Conservation (phyloP, 2,888 invertebrate species). For the Chrysotoxum bicinctum region DNA sequence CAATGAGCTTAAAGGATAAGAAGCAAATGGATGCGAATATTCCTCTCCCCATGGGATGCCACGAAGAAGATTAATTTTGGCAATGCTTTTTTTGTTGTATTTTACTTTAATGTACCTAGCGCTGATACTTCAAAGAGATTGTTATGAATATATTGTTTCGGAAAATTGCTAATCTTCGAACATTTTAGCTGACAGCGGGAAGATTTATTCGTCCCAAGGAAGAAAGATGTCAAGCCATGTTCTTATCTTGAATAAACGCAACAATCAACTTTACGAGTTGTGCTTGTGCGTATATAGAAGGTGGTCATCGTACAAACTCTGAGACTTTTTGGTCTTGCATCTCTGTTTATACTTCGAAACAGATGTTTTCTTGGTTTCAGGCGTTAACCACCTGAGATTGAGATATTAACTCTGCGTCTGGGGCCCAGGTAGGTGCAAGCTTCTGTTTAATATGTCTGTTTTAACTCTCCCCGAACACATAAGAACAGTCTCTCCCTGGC, state of each 20-base stretch:
- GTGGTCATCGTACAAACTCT: constrained; percentile 17
- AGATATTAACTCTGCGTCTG: constrained; percentile 43
- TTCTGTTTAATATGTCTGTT: constrained; percentile 55
- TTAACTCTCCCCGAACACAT: constrained; percentile 35
- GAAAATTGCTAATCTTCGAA: constrained; percentile 24
- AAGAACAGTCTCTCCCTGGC: constrained; percentile 33
- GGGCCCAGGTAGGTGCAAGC: constrained; percentile 30
- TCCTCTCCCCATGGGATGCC: constrained; percentile 16
- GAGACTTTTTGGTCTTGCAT: neutral
- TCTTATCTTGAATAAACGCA: constrained; percentile 53
- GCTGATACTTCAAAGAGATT: constrained; percentile 58
- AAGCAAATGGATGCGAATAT: constrained; percentile 64
- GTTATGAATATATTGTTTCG: constrained; percentile 61
- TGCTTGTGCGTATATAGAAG: neutral
- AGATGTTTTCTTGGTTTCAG: constrained; percentile 8
- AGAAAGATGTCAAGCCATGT: neutral
- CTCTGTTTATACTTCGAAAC: neutral
- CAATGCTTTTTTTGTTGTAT: constrained; percentile 14
- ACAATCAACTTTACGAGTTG: constrained; percentile 25
- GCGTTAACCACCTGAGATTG: constrained; percentile 41
- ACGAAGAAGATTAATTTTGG: constrained; percentile 48
- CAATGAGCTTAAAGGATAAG: constrained; percentile 72
- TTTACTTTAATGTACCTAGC: constrained; percentile 21
- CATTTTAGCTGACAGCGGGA: constrained; percentile 7
- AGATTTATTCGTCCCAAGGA: constrained; percentile 18